Evolutionary conservation across 2,888 invertebrate genomes (phyloP).

Genomic region (Hemaris fuciformis): DNA sequence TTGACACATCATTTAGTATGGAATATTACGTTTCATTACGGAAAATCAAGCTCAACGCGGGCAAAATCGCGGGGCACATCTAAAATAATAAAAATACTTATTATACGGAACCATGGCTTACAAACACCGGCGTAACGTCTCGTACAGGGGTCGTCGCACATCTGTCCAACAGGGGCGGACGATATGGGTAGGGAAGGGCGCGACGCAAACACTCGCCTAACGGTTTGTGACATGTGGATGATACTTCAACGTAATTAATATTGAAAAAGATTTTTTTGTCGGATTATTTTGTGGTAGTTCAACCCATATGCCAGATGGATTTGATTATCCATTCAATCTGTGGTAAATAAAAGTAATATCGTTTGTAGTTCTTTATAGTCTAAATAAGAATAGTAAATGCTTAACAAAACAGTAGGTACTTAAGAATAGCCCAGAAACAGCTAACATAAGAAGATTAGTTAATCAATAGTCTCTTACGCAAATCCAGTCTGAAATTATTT

Average conservation of each 20-base stretch:
- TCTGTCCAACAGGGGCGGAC: slow-evolving; percentile 22
- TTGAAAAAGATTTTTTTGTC: slow-evolving; percentile 15
- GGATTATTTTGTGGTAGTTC: background rate
- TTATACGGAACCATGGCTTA: background rate
- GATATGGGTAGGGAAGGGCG: slow-evolving; percentile 26
- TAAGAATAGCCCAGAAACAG: too few relatives aligned
- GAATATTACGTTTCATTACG: too few relatives aligned
- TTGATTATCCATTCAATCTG: background rate
- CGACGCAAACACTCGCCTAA: slow-evolving; percentile 37
- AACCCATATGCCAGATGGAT: background rate
- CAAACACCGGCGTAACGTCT: background rate
- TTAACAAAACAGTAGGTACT: too few relatives aligned
- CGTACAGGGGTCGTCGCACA: slow-evolving; percentile 6
- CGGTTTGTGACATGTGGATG: slow-evolving; percentile 44
- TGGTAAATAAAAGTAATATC: background rate
- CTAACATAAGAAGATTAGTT: too few relatives aligned
- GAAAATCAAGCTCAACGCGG: too few relatives aligned
- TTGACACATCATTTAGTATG: too few relatives aligned
- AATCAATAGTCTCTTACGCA: too few relatives aligned
- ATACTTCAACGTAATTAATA: slow-evolving; percentile 11
- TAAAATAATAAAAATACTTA: too few relatives aligned
- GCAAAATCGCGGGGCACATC: too few relatives aligned
- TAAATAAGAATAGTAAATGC: too few relatives aligned
- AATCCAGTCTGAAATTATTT: too few relatives aligned
- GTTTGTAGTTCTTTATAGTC: too few relatives aligned